These are phyloP conservation scores for Melieria crassipennis DNA, from an alignment of 2,888 invertebrate species.

Conservation along the genomic window DNA sequence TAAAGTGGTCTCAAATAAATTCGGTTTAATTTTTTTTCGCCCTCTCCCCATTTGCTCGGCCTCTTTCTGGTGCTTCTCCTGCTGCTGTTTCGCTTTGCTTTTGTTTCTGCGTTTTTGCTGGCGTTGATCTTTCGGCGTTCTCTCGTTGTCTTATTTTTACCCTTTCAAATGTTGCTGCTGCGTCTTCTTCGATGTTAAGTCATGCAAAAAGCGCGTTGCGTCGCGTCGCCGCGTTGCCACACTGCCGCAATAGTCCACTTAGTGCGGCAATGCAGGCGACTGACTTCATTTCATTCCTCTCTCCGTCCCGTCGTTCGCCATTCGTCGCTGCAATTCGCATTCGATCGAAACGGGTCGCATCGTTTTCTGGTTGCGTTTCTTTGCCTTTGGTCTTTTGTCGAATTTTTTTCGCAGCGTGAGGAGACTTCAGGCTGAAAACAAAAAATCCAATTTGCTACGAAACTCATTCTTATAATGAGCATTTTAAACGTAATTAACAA, in stretches of 20 bases:
- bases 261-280: not conserved
- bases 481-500: slow-evolving; percentile 50
- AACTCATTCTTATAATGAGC: slow-evolving; percentile 47
- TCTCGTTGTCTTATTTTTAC: not conserved
- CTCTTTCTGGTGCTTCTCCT: not conserved
- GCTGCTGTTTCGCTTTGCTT: not conserved
- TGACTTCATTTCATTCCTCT: too few species aligned
- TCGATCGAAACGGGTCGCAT: too few species aligned
- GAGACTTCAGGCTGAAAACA: not conserved
- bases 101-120: not conserved
- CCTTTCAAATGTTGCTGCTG: slow-evolving; percentile 1
- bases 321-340: not conserved
- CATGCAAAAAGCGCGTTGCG: slow-evolving; percentile 6
- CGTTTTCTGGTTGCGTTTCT: too few species aligned
- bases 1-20: slow-evolving; percentile 24
- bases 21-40: slow-evolving; percentile 6
- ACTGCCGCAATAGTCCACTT: too few species aligned
- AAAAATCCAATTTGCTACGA: slow-evolving; percentile 46
- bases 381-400: too few species aligned
- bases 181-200: slow-evolving; percentile 8
- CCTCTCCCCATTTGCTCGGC: not conserved
- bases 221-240: too few species aligned
- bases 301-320: too few species aligned
- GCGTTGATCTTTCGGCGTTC: not conserved
- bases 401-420: not conserved